Conservation (phyloP, 2,797 vertebrate species). For the Mus caroli region DNA sequence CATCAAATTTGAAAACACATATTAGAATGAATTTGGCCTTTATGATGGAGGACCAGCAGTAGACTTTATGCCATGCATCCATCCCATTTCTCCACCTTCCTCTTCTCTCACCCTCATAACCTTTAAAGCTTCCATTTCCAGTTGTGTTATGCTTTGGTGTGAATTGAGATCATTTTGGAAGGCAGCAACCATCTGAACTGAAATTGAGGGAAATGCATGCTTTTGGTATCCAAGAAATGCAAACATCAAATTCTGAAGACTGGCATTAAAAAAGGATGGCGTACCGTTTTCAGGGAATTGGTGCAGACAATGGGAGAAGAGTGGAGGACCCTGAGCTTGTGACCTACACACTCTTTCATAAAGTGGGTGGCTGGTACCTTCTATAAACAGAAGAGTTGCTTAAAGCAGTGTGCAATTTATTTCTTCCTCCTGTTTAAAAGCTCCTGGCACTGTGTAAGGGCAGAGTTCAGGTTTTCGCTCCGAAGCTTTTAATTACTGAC, state of each 20-base stretch:
- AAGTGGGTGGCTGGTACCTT: not conserved
- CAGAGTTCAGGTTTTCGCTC: not conserved
- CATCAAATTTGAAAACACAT: not conserved
- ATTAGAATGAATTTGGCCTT: not conserved
- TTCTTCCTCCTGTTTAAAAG: not conserved
- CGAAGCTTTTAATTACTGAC: constrained; percentile 4
- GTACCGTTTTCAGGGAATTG: not conserved
- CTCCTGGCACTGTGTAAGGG: not conserved
- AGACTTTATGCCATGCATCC: not conserved
- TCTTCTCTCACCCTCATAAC: not conserved
- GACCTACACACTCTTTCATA: not conserved
- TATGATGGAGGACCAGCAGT: not conserved
- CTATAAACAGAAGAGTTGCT: not conserved
- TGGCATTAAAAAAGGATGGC: not conserved
- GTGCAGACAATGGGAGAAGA: not conserved
- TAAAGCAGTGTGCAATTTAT: not conserved
- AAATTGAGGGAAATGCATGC: not conserved
- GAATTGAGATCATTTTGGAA: constrained; percentile 18
- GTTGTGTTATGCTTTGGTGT: not conserved
- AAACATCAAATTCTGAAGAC: not conserved
- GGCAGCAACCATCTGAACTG: not conserved
- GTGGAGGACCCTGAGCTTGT: not conserved
- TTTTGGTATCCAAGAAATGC: constrained; percentile 20
- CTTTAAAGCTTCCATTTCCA: not conserved
- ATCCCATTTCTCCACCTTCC: not conserved